A percentile compares a stretch with the other conserved stretches of the same genome.
phyloP scores from a whole-genome alignment of 2,888 invertebrate genomes.

The Cryptus armator region DNA sequence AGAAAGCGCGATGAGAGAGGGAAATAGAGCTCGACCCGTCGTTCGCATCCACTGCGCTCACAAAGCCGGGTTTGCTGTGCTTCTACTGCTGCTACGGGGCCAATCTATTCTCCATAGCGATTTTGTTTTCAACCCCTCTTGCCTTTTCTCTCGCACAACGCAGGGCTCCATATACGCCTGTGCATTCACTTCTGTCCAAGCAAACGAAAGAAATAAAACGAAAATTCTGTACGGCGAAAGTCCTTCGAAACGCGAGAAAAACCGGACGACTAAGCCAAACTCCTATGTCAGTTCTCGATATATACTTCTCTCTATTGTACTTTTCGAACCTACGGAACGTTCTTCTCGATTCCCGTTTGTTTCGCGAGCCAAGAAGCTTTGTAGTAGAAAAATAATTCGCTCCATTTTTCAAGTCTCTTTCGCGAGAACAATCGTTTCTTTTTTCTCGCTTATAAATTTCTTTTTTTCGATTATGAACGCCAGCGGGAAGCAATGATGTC shows the following conservation, averaged over 20 bases:
- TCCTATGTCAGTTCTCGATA: background rate
- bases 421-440: background rate
- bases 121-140: conserved; percentile 53
- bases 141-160: conserved; percentile 10
- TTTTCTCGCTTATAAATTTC: background rate
- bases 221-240: conserved; percentile 35
- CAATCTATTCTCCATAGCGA: conserved; percentile 62
- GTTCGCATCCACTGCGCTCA: conserved; percentile 55
- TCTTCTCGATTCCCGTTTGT: background rate
- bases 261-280: conserved; percentile 29
- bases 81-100: conserved; percentile 48
- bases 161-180: background rate
- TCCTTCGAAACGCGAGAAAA: conserved; percentile 9
- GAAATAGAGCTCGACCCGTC: conserved; percentile 52
- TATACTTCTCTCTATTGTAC: background rate
- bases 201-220: conserved; percentile 32
- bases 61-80: conserved; percentile 45
- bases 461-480: no score
- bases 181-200: conserved; percentile 21
- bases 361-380: background rate
- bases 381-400: background rate
- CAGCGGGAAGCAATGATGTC: no score
- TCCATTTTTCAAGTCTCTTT: background rate
- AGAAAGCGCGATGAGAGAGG: conserved; percentile 44
- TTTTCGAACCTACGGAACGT: background rate